Base-by-base conservation (phyloP, 2,113 vertebrate genomes). In the Hypomesus transpacificus region DNA sequence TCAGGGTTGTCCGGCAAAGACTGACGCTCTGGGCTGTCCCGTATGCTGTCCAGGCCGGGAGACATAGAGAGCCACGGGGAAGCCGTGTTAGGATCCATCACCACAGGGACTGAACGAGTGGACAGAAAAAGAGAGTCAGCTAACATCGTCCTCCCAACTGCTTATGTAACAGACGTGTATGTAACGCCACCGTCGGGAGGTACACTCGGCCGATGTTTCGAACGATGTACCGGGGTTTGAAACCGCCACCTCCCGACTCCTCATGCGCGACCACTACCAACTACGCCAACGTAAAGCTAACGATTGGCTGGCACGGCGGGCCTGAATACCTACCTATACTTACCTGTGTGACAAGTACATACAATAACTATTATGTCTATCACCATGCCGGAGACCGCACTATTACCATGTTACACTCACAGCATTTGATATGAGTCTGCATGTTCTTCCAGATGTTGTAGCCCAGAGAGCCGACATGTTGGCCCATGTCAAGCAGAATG, bases 371-470 rank as follows among this genome's bases (percentile, higher is more conserved):
- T 21, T 21, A 31, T 18, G 18, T 52, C 50, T 51, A 26, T 17
- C 24, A 46, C 2, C 3, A 31, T 13, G 28, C 17, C 11, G 18
- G 11, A 70, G 26, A 51, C 58, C 21, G 50, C 28, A 22, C 4
- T 22, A 3, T 50, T 7, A 59, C 6, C 46, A 14, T 46, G 2
- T 26, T 61, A 0, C 68, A 90, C 91, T 91, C 70, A 93, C 91
- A 71, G 34, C 78, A 87, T 65, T 84, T 76, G 22, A 93, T 66
- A 18, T 85, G 74, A 14, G 50, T 22, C 73, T 87, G 83, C 87
- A 93, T 78, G 31, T 74, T 85, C 77, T 88, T 90, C 92, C 92
- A 93, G 68, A 93, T 79, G 26, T 89, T 91, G 82, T 82, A 91
- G 59, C 84, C 74, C 78, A 93, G 66, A 65, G 70, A 63, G 22